Evolutionary conservation across 2,113 vertebrate species (phyloP), one percentile per base, ranked within the genome.

Genomic region (Setophaga kirtlandii): DNA sequence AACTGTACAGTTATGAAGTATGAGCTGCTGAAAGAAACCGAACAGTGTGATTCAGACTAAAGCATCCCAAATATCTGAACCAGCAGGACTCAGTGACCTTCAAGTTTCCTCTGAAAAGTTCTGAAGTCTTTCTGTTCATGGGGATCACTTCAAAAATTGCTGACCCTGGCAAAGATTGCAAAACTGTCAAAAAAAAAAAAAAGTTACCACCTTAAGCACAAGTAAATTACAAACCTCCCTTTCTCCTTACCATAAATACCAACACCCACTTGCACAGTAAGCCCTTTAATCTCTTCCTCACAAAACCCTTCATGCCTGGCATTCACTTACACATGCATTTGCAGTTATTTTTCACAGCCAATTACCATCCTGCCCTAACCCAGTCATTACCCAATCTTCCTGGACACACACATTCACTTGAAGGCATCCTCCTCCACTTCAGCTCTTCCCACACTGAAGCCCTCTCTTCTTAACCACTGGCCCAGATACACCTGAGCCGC

Each of bases 331-430:
- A 77, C 49, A 55, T 33, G 49, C 49, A 86, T 71, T n/a, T 78
- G 62, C 87, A 91, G 83, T 78, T 91, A 89, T 71, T 94, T 96
- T 84, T 89, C 86, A 86, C 60, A 89, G 60, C 60, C 55, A 68
- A 81, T 74, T 86, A 63, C 53, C 62, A 91, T 80, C 60, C 65
- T 82, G 69, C 81, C 63, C 59, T 93, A 10, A 6, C 68, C 70
- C 60, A 62, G 83, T 88, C 8, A 4, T 78, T 93, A 70, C 73
- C 62, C 91, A 94, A 33, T 89, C 90, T 44, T 85, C 68, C 56
- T 20, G 39, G 63, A 85, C 71, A 63, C 52, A 71, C 44, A 46
- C 71, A 67, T 56, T 75, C 52, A 75, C 65, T 91, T 17, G 56
- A 83, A 87, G 63, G 28, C 53, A 82, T 78, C 44, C 44, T 70